phyloP scores from a whole-genome alignment of 1,140 invertebrate species.

The Orius laevigatus region DNA sequence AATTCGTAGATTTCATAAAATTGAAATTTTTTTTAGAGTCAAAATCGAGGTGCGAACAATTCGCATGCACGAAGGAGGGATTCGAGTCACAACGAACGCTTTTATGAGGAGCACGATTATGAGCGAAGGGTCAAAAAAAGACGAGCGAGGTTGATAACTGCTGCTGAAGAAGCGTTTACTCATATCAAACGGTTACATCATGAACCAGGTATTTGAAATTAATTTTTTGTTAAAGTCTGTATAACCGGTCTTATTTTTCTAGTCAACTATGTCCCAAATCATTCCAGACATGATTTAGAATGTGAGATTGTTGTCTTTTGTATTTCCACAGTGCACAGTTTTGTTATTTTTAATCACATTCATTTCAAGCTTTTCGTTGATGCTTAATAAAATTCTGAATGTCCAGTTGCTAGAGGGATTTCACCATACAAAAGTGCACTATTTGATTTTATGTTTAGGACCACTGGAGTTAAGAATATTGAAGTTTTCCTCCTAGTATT shows the following conservation, averaged over 20 bases:
- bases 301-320: neutral
- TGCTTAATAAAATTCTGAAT: too few species aligned
- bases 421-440: too few species aligned
- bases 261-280: too few species aligned
- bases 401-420: too few species aligned
- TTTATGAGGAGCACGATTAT: slow-evolving; percentile 96
- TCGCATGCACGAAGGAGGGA: slow-evolving; percentile 58
- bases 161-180: slow-evolving; percentile 92
- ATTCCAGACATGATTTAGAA: too few species aligned
- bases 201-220: slow-evolving; percentile 29
- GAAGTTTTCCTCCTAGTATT: too few species aligned
- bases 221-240: neutral
- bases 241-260: too few species aligned
- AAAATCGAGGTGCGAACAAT: slow-evolving; percentile 44
- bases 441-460: too few species aligned
- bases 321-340: neutral
- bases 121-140: slow-evolving; percentile 83
- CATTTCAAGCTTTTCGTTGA: too few species aligned
- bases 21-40: slow-evolving; percentile 28
- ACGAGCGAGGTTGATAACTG: slow-evolving; percentile 70
- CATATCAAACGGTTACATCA: slow-evolving; percentile 74
- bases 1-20: neutral
- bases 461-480: too few species aligned
- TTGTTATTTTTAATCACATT: neutral
- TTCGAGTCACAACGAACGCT: slow-evolving; percentile 85